Conservation (phyloP, 2,797 vertebrate genomes). For the Simalia tracyae region DNA sequence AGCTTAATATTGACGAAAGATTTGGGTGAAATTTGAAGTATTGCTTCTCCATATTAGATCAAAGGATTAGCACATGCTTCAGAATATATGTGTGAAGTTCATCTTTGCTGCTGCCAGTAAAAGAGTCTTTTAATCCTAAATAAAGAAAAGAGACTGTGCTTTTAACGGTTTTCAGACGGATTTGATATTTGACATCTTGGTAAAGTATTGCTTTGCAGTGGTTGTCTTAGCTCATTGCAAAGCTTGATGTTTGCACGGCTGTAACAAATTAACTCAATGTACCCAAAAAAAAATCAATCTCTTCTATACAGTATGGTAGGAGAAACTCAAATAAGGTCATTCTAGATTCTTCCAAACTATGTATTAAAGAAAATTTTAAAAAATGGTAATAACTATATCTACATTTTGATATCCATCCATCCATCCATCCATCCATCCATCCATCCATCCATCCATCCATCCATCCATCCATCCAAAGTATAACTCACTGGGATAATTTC, state of each 20-base stretch:
- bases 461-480: too few species aligned
- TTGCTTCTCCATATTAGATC: background rate
- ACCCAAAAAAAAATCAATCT: conserved; percentile 20
- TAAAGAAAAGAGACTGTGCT: conserved; percentile 38
- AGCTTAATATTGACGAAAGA: background rate
- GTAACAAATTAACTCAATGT: conserved; percentile 30
- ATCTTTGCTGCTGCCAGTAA: conserved; percentile 33
- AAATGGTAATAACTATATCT: too few species aligned
- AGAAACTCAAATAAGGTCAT: conserved; percentile 18
- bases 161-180: conserved; percentile 35
- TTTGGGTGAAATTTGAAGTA: background rate
- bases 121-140: background rate
- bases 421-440: too few species aligned
- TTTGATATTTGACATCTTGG: conserved; percentile 14
- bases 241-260: conserved; percentile 16
- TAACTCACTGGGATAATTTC: too few species aligned
- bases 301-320: background rate
- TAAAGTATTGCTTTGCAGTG: conserved; percentile 30
- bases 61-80: background rate
- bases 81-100: conserved; percentile 32
- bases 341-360: background rate
- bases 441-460: too few species aligned
- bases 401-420: too few species aligned
- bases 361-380: too few species aligned
- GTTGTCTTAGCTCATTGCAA: conserved; percentile 11